phyloP scores from a whole-genome alignment of 2,888 invertebrate species.

The Teleiodes luculella region DNA sequence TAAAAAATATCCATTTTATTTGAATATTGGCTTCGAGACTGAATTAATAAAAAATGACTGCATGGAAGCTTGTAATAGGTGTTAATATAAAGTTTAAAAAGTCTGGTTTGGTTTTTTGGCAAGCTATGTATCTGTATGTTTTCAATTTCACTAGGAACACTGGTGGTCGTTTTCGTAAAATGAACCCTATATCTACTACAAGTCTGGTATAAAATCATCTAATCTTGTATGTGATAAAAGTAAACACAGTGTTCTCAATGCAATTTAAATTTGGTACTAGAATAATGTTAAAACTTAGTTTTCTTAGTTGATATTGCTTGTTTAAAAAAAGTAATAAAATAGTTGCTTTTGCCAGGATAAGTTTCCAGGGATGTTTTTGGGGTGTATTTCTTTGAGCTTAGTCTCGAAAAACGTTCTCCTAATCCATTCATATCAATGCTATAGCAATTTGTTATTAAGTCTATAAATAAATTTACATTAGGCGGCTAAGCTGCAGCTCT shows the following conservation, averaged over 20 bases:
- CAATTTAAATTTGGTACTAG: too few species aligned
- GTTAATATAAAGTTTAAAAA: neutral
- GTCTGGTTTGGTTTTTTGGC: neutral
- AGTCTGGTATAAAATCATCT: too few species aligned
- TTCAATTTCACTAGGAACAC: too few species aligned
- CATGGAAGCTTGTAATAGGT: neutral
- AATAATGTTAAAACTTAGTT: too few species aligned
- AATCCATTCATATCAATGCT: neutral
- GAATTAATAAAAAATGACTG: neutral
- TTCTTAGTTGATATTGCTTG: too few species aligned
- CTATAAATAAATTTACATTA: neutral
- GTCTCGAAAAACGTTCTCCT: neutral
- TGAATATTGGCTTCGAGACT: conserved; percentile 2
- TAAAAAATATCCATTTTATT: neutral
- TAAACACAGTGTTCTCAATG: too few species aligned
- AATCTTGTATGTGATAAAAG: too few species aligned
- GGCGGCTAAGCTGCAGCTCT: too few species aligned
- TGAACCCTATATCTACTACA: too few species aligned
- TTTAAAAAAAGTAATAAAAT: neutral
- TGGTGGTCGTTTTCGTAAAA: too few species aligned
- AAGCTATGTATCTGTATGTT: neutral
- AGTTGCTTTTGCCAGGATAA: conserved; percentile 11
- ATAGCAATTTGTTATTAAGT: neutral
- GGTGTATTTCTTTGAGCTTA: neutral
- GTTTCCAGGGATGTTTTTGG: neutral